These are phyloP conservation scores for Anthopleura sola DNA, from an alignment of 64 coral and sea anemone genomes.

Conservation along the genomic window DNA sequence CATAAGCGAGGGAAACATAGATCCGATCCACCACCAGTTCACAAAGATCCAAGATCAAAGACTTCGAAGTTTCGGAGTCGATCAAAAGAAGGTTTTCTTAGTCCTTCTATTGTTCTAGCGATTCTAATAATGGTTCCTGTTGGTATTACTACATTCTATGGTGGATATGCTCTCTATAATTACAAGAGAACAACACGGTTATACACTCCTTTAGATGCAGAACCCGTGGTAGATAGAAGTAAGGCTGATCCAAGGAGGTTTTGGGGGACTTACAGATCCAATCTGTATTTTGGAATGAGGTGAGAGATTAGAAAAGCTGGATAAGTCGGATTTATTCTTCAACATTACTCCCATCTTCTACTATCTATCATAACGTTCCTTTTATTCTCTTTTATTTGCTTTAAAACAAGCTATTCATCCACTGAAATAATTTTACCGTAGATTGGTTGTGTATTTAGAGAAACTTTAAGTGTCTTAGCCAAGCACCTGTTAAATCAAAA, in stretches of 20 bases:
- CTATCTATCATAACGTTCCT: too few species aligned
- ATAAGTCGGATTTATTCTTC: too few species aligned
- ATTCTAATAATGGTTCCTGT: conserved; percentile 38
- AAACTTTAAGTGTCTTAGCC: too few species aligned
- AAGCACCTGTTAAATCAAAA: too few species aligned
- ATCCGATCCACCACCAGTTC: conserved; percentile 31
- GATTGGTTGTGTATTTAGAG: too few species aligned
- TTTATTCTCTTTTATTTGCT: too few species aligned
- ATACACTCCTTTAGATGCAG: conserved; percentile 66
- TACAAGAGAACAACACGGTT: conserved; percentile 53
- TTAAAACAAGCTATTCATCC: not conserved
- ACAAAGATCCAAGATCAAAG: conserved; percentile 20
- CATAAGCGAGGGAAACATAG: conserved; percentile 16
- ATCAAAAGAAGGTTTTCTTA: not conserved
- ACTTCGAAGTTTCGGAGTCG: conserved; percentile 6
- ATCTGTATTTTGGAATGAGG: conserved; percentile 91
- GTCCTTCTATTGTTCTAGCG: not conserved
- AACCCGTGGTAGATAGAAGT: conserved; percentile 59
- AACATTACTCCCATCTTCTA: too few species aligned
- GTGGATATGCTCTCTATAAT: conserved; percentile 56
- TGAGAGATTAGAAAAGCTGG: conserved; percentile 10
- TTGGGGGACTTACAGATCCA: conserved; percentile 94
- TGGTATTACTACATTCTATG: conserved; percentile 20
- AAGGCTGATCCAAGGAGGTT: conserved; percentile 68
- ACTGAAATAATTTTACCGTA: too few species aligned